Base-by-base conservation (phyloP, 2,113 vertebrate species). In the Menidia beryllina region DNA sequence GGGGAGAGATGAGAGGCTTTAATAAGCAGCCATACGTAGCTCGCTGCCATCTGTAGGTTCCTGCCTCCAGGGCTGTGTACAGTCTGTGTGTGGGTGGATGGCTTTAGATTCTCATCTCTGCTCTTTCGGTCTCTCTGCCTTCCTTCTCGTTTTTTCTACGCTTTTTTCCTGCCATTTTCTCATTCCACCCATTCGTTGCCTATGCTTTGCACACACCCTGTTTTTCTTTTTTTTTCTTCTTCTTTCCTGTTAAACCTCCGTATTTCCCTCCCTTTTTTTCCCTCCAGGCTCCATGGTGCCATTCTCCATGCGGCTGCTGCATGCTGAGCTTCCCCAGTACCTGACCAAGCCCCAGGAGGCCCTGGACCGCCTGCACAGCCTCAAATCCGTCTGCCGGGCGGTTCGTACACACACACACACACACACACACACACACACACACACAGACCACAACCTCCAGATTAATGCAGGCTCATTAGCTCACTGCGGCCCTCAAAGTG, bases 311-410 rank as follows among this genome's bases (percentile, higher is more conserved):
- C 85, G 97, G 48, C 91, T 99, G 89, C 88, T 99, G 58, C 96
- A 98, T 19, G 96, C 98, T 0, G 97, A 99, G 85, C 95, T 99
- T 55, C 97, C 95, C 72, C 97, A 99, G 85, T 97, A 99, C 86
- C 86, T 98, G 65, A 95, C 94, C 63, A 95, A 95, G 82, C 95
- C 97, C 25, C 98, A 98, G 90, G 98, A 98, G 77, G 94, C 96
- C 9, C 94, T 99, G 85, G 97, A 98, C 89, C 93, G 96, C 70
- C 93, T 99, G 70, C 96, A 99, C 65, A 81, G 65, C n/a, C 94
- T 99, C 91, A 97, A 93, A 92, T 95, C 90, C 6, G 88, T 96
- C 91, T 99, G 97, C 72, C n/a, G 92, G 69, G 88, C 95, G 93
- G 98, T 98, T 91, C 91, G 90, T 84, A 53, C 13, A 63, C 61